Evolutionary conservation across 2,113 vertebrate genomes (phyloP).

Genomic region (Gorilla gorilla): DNA sequence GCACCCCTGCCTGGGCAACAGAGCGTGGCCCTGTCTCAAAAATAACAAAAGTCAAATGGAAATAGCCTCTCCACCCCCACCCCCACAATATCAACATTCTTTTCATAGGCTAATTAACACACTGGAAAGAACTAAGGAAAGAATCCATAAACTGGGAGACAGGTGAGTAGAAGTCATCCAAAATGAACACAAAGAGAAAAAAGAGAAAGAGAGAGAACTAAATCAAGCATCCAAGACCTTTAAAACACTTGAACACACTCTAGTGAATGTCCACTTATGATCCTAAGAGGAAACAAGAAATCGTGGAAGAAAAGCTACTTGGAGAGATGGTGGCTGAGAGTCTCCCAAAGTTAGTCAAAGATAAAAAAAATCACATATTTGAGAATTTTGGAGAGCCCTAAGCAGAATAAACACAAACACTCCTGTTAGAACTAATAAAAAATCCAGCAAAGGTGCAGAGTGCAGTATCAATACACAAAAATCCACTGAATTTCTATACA

Average conservation of each 20-base stretch:
- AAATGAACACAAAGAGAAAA: no score
- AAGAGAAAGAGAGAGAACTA: neutral
- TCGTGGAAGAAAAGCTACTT: neutral
- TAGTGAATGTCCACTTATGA: fast-evolving
- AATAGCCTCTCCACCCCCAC: neutral
- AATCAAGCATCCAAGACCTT: neutral
- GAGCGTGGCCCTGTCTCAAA: no score
- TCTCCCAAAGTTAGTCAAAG: neutral
- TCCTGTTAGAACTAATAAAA: no score
- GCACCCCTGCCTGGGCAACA: no score
- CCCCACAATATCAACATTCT: neutral
- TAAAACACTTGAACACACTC: neutral
- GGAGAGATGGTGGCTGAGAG: no score
- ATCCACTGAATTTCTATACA: neutral
- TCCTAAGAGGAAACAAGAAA: neutral
- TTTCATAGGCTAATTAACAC: neutral
- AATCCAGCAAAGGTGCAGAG: neutral
- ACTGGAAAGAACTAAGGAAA: neutral
- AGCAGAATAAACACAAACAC: neutral
- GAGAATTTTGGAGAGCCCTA: no score
- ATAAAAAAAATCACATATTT: no score
- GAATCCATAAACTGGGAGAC: neutral
- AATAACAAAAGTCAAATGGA: neutral
- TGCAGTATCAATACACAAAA: neutral
- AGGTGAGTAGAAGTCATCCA: no score